Conservation (phyloP, 1,140 invertebrate species). For the Drosophila hydei region DNA sequence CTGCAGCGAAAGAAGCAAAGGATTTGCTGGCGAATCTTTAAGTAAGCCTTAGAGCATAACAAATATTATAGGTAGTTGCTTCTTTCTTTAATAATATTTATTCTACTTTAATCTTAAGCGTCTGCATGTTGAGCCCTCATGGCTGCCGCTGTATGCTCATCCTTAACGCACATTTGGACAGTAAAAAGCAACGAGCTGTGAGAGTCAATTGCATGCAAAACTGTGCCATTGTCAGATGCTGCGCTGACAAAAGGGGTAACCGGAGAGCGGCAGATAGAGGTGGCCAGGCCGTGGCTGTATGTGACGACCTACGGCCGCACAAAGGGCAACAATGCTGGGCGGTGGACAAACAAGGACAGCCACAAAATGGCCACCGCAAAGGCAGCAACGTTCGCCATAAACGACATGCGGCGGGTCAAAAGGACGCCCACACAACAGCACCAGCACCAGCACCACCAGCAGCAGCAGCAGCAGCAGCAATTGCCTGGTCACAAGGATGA, state of each 20-base stretch:
- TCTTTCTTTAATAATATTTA: not conserved
- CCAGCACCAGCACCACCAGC: slow-evolving; percentile 6
- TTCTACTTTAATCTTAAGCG: slow-evolving; percentile 12
- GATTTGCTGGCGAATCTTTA: too few species aligned
- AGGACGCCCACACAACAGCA: slow-evolving; percentile 64
- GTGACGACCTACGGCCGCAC: slow-evolving; percentile 64
- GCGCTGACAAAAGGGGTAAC: slow-evolving; percentile 20
- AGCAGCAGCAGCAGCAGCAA: slow-evolving; percentile 11
- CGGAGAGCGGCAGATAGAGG: not conserved
- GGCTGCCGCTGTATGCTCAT: too few species aligned
- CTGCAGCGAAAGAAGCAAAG: too few species aligned
- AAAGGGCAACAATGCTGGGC: slow-evolving; percentile 38
- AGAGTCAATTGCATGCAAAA: slow-evolving; percentile 82
- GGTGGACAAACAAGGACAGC: slow-evolving; percentile 61
- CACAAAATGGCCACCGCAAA: slow-evolving; percentile 74
- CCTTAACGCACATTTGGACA: slow-evolving; percentile 57
- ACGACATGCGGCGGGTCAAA: slow-evolving; percentile 79
- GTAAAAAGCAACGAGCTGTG: slow-evolving; percentile 80
- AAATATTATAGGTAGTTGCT: too few species aligned
- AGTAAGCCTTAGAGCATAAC: too few species aligned
- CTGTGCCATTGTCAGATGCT: slow-evolving; percentile 75
- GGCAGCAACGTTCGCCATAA: slow-evolving; percentile 62
- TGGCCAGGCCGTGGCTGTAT: slow-evolving; percentile 48
- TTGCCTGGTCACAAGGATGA: slow-evolving; percentile 20
- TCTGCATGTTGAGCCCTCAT: not conserved